Evolutionary conservation across 2,888 invertebrate species (phyloP).

Genomic region (Acanthopleura granulata): DNA sequence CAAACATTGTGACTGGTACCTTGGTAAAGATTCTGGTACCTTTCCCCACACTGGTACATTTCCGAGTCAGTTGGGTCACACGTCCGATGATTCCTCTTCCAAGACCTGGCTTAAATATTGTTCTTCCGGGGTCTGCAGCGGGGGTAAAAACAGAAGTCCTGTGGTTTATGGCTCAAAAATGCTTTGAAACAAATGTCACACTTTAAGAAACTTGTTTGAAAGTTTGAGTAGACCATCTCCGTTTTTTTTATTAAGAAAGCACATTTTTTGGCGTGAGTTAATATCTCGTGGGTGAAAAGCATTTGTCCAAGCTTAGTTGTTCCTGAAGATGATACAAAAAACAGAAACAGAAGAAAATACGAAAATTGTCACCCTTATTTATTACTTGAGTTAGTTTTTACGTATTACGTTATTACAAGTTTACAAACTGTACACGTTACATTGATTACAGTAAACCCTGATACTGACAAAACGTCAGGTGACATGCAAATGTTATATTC

Average conservation of each 20-base stretch:
- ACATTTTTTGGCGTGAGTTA: neutral
- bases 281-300: conserved; percentile 13
- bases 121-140: conserved; percentile 8
- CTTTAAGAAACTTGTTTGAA: no score
- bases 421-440: no score
- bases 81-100: neutral
- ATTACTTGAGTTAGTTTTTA: neutral
- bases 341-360: neutral
- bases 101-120: conserved; percentile 1
- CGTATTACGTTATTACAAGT: neutral
- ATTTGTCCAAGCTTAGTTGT: conserved; percentile 13
- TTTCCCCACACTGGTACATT: no score
- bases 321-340: neutral
- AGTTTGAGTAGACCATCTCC: no score
- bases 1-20: no score
- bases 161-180: no score
- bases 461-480: no score
- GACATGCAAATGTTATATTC: no score
- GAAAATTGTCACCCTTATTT: neutral
- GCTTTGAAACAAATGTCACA: no score
- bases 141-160: neutral
- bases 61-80: neutral
- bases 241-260: neutral
- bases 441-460: no score
- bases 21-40: no score